Conservation (phyloP, 2,888 invertebrate genomes). For the Epistrophe grossulariae region DNA sequence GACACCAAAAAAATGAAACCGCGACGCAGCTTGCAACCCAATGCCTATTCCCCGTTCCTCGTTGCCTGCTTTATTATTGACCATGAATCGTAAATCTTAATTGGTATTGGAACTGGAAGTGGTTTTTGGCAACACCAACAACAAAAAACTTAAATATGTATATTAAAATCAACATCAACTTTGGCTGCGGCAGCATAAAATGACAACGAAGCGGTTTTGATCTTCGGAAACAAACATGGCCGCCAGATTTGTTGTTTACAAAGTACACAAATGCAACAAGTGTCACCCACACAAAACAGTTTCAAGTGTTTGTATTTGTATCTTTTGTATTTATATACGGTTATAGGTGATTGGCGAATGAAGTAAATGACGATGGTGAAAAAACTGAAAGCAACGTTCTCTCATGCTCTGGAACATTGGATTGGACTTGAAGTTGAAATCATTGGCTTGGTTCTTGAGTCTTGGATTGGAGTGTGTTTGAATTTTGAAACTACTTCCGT, state of each 20-base stretch:
- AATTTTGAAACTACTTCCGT: constrained; percentile 61
- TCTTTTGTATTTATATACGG: not conserved
- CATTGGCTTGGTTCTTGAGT: not conserved
- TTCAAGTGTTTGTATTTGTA: constrained; percentile 44
- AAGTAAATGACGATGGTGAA: constrained; percentile 48
- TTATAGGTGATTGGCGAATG: constrained; percentile 8
- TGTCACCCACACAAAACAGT: constrained; percentile 65
- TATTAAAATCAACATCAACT: constrained; percentile 4
- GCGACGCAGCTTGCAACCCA: constrained; percentile 37
- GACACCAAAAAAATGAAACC: constrained; percentile 52
- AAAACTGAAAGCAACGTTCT: constrained; percentile 24
- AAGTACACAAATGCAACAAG: constrained; percentile 66
- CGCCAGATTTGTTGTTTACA: constrained; percentile 62
- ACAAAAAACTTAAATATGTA: not conserved
- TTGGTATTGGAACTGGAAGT: constrained; percentile 60
- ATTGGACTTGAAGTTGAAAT: not conserved
- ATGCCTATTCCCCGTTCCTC: not conserved
- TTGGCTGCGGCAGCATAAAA: constrained; percentile 7
- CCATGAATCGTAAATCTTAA: constrained; percentile 54
- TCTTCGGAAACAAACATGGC: constrained; percentile 70
- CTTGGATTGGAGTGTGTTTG: constrained; percentile 14
- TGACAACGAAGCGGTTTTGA: constrained; percentile 54
- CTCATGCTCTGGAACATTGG: constrained; percentile 18
- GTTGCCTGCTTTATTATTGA: constrained; percentile 21
- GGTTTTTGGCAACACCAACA: constrained; percentile 58